A percentile compares a stretch with the other conserved stretches of the same genome.
Conservation (phyloP, 2,113 vertebrate species). For the Stigmatopora nigra region DNA sequence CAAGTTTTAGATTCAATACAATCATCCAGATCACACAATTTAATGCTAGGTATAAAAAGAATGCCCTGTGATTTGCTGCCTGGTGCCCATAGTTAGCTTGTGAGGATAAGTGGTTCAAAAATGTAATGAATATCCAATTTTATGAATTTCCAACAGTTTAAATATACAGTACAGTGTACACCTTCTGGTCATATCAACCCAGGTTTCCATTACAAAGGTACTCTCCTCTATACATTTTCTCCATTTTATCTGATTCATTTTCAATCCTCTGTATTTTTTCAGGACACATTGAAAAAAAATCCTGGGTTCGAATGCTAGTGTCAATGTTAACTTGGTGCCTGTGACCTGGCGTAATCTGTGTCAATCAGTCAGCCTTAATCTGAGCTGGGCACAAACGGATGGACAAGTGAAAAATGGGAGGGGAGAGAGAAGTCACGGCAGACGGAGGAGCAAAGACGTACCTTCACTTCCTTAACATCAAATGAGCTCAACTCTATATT, state of each 20-base stretch:
- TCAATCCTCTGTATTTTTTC: not conserved
- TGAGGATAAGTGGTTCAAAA: no score
- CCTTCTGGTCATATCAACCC: not conserved
- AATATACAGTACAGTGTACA: not conserved
- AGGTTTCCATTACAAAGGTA: not conserved
- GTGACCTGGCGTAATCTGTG: slow-evolving; percentile 8
- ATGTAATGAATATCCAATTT: no score
- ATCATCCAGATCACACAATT: no score
- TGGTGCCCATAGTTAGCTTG: no score
- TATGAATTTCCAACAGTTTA: no score
- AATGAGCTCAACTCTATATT: no score
- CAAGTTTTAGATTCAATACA: no score
- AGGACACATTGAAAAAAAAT: not conserved
- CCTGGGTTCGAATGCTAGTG: not conserved
- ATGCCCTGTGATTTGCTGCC: no score
- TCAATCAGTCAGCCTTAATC: slow-evolving; percentile 15
- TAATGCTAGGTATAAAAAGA: no score
- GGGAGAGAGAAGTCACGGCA: slow-evolving; percentile 1
- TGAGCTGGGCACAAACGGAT: not conserved
- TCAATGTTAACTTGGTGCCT: not conserved
- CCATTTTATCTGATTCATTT: no score
- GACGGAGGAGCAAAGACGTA: not conserved
- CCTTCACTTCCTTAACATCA: no score
- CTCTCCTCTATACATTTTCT: no score
- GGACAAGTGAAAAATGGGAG: not conserved